Evolutionary conservation across 2,113 vertebrate genomes (phyloP).

Genomic region (Fulica atra): DNA sequence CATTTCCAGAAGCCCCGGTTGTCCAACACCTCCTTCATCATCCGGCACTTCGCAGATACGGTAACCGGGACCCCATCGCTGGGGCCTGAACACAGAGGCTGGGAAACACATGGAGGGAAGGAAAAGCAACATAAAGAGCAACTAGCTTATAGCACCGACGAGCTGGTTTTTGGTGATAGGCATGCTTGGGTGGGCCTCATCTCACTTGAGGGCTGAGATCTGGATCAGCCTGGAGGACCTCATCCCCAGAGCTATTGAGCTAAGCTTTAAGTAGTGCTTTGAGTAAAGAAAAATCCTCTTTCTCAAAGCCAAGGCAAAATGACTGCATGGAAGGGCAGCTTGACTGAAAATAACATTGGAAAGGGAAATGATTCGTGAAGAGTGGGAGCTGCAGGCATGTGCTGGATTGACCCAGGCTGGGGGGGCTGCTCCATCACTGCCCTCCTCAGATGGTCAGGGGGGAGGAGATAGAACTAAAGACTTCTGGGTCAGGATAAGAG

Average conservation of each 20-base stretch:
- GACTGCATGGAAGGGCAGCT: neutral
- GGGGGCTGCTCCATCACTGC: too few species aligned
- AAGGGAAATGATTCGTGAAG: neutral
- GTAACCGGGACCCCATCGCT: fast-evolving
- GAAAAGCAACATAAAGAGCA: fast-evolving
- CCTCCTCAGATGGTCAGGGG: too few species aligned
- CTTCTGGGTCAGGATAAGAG: too few species aligned
- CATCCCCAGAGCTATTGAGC: neutral
- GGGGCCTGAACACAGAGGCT: neutral
- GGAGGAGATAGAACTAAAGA: too few species aligned
- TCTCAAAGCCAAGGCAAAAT: neutral
- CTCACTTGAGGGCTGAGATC: fast-evolving
- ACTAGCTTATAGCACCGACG: fast-evolving
- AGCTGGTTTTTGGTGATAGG: neutral
- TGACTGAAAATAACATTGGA: neutral
- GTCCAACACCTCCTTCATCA: conserved; percentile 49
- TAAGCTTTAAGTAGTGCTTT: neutral
- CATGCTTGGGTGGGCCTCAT: too few species aligned
- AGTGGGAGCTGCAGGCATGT: neutral
- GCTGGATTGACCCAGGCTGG: too few species aligned
- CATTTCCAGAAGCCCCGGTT: conserved; percentile 56
- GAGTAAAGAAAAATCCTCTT: neutral
- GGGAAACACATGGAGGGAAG: fast-evolving
- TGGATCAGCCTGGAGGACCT: neutral
- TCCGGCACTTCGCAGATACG: conserved; percentile 40